Evolutionary conservation across 2,888 invertebrate genomes (phyloP).

Genomic region (Lordiphosa fenestrarum): DNA sequence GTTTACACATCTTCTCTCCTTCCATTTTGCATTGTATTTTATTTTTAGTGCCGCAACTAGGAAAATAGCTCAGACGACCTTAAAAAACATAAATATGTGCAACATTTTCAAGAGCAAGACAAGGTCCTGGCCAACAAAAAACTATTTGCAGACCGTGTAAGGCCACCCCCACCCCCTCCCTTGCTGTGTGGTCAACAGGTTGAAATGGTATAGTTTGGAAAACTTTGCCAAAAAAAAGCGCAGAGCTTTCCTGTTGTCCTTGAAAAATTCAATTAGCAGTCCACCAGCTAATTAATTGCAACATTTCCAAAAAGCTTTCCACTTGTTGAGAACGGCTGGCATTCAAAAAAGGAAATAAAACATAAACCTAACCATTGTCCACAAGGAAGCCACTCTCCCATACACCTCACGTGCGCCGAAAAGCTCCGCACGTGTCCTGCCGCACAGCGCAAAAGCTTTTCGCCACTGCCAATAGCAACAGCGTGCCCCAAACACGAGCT

Average conservation of each 20-base stretch:
- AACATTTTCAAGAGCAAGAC: constrained; percentile 66
- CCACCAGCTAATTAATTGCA: constrained; percentile 57
- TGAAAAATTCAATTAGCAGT: constrained; percentile 65
- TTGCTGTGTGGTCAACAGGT: constrained; percentile 53
- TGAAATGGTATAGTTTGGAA: constrained; percentile 30
- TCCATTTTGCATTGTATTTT: constrained; percentile 1
- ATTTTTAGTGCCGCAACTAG: constrained; percentile 53
- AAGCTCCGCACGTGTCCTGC: constrained; percentile 37
- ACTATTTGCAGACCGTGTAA: constrained; percentile 39
- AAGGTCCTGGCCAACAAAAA: constrained; percentile 52
- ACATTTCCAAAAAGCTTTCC: constrained; percentile 56
- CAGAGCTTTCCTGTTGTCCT: constrained; percentile 41
- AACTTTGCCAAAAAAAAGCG: constrained; percentile 19
- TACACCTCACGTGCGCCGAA: constrained; percentile 28
- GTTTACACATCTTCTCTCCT: neutral
- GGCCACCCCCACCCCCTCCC: neutral
- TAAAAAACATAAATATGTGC: constrained; percentile 68
- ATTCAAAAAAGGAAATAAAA: constrained; percentile 16
- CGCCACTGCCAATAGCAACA: constrained; percentile 41
- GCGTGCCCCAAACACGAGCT: constrained; percentile 43
- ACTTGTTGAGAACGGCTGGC: constrained; percentile 57
- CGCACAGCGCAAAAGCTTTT: constrained; percentile 20
- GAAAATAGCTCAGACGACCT: constrained; percentile 64
- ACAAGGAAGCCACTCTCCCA: neutral
- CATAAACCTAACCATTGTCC: constrained; percentile 27